Evolutionary conservation across 1,140 invertebrate species (phyloP), one percentile per base, ranked within the genome.

Genomic region (Pseudachorutes palmiensis): DNA sequence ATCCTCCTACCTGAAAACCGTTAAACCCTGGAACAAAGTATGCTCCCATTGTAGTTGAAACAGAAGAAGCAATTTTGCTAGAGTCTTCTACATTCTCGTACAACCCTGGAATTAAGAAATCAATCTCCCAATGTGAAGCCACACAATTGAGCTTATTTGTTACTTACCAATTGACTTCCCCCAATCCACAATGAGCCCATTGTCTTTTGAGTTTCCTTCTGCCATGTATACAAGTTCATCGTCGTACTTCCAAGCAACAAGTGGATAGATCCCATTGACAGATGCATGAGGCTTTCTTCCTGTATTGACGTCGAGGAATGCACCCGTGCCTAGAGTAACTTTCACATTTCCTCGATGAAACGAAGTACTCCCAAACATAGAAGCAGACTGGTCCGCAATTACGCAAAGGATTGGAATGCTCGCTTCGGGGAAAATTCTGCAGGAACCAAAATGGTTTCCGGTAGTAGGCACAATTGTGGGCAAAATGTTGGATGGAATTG

Each of bases 21-120:
- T 88, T 89, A 74, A 97, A 96, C 0, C 92, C 91, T 2, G 93
- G 92, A 72, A 97, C 83, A 78, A 97, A 97, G 76, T 85, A 94
- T 1, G 95, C 87, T 19, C 89, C 91, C 74, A 87, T 86, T 3
- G 86, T 84, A 78, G 91, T 84, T 16, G 82, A 73, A 0, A 93
- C 88, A 1, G 85, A 86, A 63, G 80, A 76, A 0, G 91, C 92
- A 55, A 95, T 82, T 1, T 78, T 78, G 0, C 85, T 81, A 3
- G 87, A 86, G 66, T 93, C 86, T 28, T 80, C 75, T 0, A 88
- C 84, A 61, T 87, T 80, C 0, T 85, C 79, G 73, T 91, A 84
- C 9, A 94, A 80, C 62, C 86, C 89, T 90, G 24, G 24, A 55
- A 14, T 14, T 5, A 26, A 55, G 24, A 16, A 55, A 9, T 19